Conservation (phyloP, 2,797 vertebrate species). For the Lindbergichthys nudifrons region DNA sequence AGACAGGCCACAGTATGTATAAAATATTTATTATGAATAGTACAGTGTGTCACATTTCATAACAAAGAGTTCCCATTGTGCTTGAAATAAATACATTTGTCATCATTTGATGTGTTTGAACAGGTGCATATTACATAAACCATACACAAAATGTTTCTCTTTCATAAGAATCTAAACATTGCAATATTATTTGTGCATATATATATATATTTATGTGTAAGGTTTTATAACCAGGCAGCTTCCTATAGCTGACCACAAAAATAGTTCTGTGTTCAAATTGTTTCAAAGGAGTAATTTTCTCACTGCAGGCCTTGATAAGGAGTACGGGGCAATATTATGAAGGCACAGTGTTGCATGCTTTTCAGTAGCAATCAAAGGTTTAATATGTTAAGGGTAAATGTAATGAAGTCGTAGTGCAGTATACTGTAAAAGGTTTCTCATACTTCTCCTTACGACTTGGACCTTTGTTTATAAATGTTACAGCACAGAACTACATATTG, state of each 20-base stretch:
- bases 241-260: constrained; percentile 76
- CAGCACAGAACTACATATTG: constrained; percentile 57
- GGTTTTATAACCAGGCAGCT: constrained; percentile 63
- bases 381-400: constrained; percentile 14
- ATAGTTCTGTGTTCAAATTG: constrained; percentile 67
- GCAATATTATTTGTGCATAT: constrained; percentile 71
- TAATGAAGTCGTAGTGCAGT: constrained; percentile 33
- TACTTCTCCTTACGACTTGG: constrained; percentile 7
- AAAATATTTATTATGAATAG: constrained; percentile 87
- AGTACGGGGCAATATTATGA: constrained; percentile 48
- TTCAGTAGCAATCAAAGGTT: constrained; percentile 54
- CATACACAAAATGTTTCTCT: constrained; percentile 50
- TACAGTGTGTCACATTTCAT: constrained; percentile 78
- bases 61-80: constrained; percentile 81
- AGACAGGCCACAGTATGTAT: constrained; percentile 67
- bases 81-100: constrained; percentile 80
- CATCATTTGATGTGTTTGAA: constrained; percentile 71
- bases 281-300: constrained; percentile 59
- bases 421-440: constrained; percentile 11
- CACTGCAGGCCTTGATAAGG: constrained; percentile 49
- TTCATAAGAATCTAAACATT: constrained; percentile 62
- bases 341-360: constrained; percentile 81
- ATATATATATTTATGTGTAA: constrained; percentile 26
- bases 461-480: constrained; percentile 46
- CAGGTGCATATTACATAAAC: constrained; percentile 78